Percentiles rank a stretch among this genome's conserved stretches.
Conservation (phyloP, 2,888 invertebrate genomes). For the Acleris emargana region DNA sequence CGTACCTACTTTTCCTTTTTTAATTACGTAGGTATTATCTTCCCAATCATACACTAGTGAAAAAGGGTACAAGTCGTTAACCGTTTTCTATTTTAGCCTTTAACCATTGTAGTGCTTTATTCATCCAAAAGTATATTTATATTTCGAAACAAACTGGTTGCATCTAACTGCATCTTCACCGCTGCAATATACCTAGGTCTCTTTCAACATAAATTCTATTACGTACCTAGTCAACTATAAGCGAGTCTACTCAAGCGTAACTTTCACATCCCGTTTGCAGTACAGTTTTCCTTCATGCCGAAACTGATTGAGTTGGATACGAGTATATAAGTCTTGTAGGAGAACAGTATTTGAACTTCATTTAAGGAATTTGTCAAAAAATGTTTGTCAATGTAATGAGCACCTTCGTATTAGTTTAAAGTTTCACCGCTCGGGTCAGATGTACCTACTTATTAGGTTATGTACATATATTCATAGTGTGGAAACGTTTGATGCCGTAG, state of each 20-base stretch:
- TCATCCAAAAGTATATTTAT: background rate
- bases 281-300: constrained; percentile 6
- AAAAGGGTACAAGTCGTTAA: too few relatives aligned
- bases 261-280: constrained; percentile 18
- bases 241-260: constrained; percentile 12
- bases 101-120: background rate
- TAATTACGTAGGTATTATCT: too few relatives aligned
- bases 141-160: background rate
- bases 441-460: too few relatives aligned
- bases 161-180: background rate
- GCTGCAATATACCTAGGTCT: background rate
- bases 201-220: constrained; percentile 3
- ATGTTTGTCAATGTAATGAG: constrained; percentile 3
- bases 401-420: background rate
- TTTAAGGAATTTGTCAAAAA: background rate
- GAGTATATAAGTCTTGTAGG: background rate
- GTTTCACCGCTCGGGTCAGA: background rate
- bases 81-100: background rate
- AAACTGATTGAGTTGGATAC: background rate
- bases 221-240: constrained; percentile 6
- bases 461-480: too few relatives aligned
- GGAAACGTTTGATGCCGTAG: too few relatives aligned
- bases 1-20: too few relatives aligned
- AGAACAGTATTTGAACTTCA: background rate
- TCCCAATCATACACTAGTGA: too few relatives aligned